phyloP scores from a whole-genome alignment of 2,888 invertebrate species.

The Dione juno region DNA sequence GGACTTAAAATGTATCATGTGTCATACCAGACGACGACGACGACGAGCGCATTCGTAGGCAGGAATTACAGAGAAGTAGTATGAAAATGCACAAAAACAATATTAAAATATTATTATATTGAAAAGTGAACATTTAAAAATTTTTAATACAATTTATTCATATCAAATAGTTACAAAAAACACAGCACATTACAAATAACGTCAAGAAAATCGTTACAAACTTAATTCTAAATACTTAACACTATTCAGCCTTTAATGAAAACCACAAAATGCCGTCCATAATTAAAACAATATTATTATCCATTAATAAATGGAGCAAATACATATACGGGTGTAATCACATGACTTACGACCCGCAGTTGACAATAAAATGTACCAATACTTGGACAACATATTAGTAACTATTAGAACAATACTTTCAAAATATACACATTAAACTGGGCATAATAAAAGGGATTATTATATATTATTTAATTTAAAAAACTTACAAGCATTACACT shows the following conservation, averaged over 20 bases:
- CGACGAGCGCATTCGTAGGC: too few species aligned
- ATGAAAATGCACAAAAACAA: too few species aligned
- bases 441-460: not conserved
- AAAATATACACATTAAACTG: not conserved
- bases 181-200: conserved; percentile 8
- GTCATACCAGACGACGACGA: too few species aligned
- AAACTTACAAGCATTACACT: not conserved
- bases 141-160: conserved; percentile 13
- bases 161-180: not conserved
- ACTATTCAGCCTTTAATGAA: conserved; percentile 8
- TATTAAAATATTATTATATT: not conserved
- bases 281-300: not conserved
- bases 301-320: not conserved
- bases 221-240: not conserved
- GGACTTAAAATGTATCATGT: too few species aligned
- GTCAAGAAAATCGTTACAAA: not conserved
- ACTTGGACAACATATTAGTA: not conserved
- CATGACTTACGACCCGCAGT: not conserved
- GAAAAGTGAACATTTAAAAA: not conserved
- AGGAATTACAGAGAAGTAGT: too few species aligned
- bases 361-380: not conserved
- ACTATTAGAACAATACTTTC: not conserved
- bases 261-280: not conserved
- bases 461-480: not conserved
- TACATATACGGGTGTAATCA: not conserved